A percentile compares a stretch with the other conserved stretches of the same genome.
These are phyloP conservation scores for Myiagra hebetior DNA, from an alignment of 2,113 vertebrate genomes.

Conservation along the genomic window DNA sequence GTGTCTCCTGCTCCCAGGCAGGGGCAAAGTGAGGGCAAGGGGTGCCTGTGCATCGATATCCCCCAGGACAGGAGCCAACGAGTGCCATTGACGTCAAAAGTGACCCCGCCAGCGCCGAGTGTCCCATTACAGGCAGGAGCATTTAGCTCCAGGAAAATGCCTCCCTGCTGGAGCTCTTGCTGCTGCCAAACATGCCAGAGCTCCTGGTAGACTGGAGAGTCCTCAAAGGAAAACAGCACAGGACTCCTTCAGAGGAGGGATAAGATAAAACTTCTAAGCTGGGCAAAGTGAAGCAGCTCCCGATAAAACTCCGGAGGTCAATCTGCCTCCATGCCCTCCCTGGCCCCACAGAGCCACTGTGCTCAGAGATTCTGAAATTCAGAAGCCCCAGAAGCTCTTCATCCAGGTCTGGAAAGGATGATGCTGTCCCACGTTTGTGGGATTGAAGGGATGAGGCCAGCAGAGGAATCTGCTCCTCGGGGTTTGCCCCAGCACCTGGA, in stretches of 20 bases:
- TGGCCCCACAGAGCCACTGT: background rate
- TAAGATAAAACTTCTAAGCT: background rate
- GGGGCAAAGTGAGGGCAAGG: background rate
- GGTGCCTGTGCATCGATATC: slow-evolving; percentile 22
- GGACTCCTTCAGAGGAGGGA: background rate
- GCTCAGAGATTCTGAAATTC: background rate
- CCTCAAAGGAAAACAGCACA: background rate
- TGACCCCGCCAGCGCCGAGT: slow-evolving; percentile 35
- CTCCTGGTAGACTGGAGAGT: background rate
- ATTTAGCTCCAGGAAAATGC: slow-evolving; percentile 21
- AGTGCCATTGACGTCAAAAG: slow-evolving; percentile 53
- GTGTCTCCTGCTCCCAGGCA: background rate
- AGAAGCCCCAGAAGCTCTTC: background rate
- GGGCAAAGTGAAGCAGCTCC: background rate
- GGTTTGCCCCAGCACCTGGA: background rate
- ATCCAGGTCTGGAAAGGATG: background rate
- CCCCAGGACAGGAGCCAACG: background rate
- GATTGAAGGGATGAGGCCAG: background rate
- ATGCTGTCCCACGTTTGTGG: background rate
- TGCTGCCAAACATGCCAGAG: background rate
- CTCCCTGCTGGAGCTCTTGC: background rate
- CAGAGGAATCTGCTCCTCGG: background rate
- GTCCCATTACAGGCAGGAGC: slow-evolving; percentile 51
- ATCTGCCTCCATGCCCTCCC: background rate
- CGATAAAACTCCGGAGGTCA: background rate